A percentile compares a stretch with the other conserved stretches of the same genome.
phyloP scores from a whole-genome alignment of 2,888 invertebrate genomes.

The Drosophila macrospina region DNA sequence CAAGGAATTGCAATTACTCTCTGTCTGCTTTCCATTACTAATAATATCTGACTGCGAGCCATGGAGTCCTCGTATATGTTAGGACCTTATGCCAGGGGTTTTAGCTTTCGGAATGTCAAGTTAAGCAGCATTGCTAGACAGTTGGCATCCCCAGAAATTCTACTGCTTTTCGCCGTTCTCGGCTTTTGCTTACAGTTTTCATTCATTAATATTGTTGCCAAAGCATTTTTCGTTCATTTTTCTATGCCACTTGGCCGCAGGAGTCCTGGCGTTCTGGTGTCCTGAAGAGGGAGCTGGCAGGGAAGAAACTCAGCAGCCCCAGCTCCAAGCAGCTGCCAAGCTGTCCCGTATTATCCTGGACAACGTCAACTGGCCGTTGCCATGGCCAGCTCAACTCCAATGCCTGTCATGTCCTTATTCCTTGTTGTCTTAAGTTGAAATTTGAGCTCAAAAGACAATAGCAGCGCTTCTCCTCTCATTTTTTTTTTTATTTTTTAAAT shows the following conservation, averaged over 20 bases:
- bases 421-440: constrained; percentile 82
- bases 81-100: constrained; percentile 25
- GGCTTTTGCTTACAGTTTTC: constrained; percentile 57
- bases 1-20: constrained; percentile 68
- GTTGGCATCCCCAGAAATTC: constrained; percentile 58
- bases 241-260: constrained; percentile 59
- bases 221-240: constrained; percentile 80
- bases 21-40: constrained; percentile 58
- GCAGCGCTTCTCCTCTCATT: constrained; percentile 30
- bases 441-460: constrained; percentile 83
- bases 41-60: constrained; percentile 9
- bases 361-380: constrained; percentile 56
- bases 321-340: constrained; percentile 39
- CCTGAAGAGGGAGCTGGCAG: background rate
- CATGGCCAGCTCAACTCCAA: constrained; percentile 42
- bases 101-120: constrained; percentile 48
- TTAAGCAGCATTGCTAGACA: constrained; percentile 44
- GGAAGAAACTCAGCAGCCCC: constrained; percentile 17
- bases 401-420: constrained; percentile 71
- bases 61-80: constrained; percentile 21
- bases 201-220: constrained; percentile 83
- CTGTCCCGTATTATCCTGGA: constrained; percentile 63
- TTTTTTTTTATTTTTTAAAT: constrained; percentile 56
- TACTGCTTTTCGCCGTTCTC: constrained; percentile 23
- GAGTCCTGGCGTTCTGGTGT: constrained; percentile 3